phyloP scores from a whole-genome alignment of 1,140 invertebrate genomes.

The Alviniconcha marisindica region DNA sequence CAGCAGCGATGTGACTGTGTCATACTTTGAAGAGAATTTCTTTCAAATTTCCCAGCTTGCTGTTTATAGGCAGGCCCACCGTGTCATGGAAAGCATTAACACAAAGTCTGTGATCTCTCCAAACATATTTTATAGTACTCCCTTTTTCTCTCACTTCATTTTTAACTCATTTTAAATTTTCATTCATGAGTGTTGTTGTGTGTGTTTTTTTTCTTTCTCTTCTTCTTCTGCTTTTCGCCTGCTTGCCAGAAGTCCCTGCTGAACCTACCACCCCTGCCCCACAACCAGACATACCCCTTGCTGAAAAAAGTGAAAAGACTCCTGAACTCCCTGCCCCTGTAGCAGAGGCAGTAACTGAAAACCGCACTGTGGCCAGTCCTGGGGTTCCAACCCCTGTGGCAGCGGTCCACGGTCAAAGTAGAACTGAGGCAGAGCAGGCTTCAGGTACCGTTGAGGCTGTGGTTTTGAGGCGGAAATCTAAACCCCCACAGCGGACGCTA shows the following conservation, averaged over 20 bases:
- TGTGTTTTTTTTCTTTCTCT: slow-evolving; percentile 27
- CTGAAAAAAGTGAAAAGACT: neutral
- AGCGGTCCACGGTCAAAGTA: slow-evolving; percentile 5
- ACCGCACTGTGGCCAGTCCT: slow-evolving; percentile 7
- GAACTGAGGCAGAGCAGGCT: slow-evolving; percentile 18
- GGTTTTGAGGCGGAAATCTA: slow-evolving; percentile 30
- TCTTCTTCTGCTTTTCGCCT: slow-evolving; percentile 34
- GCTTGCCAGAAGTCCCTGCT: slow-evolving; percentile 39
- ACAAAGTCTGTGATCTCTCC: too few species aligned
- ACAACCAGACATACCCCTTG: neutral
- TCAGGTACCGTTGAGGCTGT: slow-evolving; percentile 23
- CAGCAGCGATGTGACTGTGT: too few species aligned
- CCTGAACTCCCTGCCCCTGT: slow-evolving; percentile 11
- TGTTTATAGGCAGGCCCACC: too few species aligned
- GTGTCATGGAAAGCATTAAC: neutral
- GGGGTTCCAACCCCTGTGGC: neutral
- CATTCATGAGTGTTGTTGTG: neutral
- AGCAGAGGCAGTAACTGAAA: slow-evolving; percentile 18
- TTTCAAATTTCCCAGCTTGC: too few species aligned
- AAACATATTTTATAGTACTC: too few species aligned
- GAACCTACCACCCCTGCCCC: slow-evolving; percentile 21
- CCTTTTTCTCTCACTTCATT: too few species aligned
- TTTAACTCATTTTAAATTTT: too few species aligned
- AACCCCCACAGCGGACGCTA: slow-evolving; percentile 1
- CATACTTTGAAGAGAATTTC: too few species aligned